These are phyloP conservation scores for Orussus abietinus DNA, from an alignment of 1,140 invertebrate species.

Conservation along the genomic window DNA sequence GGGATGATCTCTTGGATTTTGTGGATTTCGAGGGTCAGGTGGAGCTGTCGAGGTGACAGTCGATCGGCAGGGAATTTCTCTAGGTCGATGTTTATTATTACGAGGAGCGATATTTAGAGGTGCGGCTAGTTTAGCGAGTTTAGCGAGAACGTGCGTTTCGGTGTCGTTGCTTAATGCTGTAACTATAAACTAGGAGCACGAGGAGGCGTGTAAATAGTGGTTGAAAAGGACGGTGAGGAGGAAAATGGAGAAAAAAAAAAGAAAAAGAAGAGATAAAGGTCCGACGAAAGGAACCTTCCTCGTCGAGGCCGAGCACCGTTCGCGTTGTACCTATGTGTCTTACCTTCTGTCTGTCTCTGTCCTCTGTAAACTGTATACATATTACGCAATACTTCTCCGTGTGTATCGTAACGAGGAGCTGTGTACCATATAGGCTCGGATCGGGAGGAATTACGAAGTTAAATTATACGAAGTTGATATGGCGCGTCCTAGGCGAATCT, in stretches of 20 bases:
- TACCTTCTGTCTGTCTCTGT: slow-evolving; percentile 21
- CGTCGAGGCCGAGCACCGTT: background rate
- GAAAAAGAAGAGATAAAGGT: background rate
- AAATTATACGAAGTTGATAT: slow-evolving; percentile 19
- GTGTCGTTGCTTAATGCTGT: slow-evolving; percentile 1
- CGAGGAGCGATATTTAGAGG: slow-evolving; percentile 21
- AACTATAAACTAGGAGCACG: no score
- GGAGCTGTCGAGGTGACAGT: no score
- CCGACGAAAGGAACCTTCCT: background rate
- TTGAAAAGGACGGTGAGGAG: background rate
- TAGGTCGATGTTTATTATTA: slow-evolving; percentile 34
- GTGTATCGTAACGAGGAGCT: slow-evolving; percentile 17
- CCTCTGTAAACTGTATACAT: slow-evolving; percentile 33
- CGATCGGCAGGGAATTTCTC: no score
- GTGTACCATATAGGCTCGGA: slow-evolving; percentile 25
- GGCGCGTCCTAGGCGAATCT: slow-evolving; percentile 7
- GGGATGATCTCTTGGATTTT: no score
- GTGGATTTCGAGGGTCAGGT: no score
- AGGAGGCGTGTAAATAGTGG: background rate
- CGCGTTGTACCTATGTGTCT: slow-evolving; percentile 25
- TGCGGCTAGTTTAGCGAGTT: slow-evolving; percentile 18
- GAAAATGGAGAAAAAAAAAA: background rate
- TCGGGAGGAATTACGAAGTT: slow-evolving; percentile 14
- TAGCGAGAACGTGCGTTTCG: slow-evolving; percentile 16
- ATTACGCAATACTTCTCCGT: slow-evolving; percentile 28